Evolutionary conservation across 35 echinoderm and acorn worm genomes (phyloP), one percentile per base, ranked within the genome.

Genomic region (Holothuria glaberrima): DNA sequence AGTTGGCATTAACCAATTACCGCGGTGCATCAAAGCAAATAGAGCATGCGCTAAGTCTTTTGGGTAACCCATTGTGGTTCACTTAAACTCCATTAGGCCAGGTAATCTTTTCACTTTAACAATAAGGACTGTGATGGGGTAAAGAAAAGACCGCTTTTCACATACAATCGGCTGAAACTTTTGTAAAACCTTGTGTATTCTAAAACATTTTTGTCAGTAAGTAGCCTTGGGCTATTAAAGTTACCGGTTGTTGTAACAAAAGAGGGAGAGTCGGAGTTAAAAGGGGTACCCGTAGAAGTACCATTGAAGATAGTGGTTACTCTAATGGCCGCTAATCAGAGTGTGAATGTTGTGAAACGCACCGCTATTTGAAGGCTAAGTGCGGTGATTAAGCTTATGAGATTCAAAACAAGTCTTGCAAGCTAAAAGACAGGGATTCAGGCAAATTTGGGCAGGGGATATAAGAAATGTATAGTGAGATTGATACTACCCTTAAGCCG

Each of bases 1-100:
- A 75, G 71, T 75, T 75, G 71, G 34, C 71, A 75, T 75, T 35
- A 75, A 75, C 44, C 71, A 75, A 75, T 75, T 75, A 75, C 33
- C 71, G 71, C 71, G 71, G 71, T 75, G 71, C 71, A 75, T 75
- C 71, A 75, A 75, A 75, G 71, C 44, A 41, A 41, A 75, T 29
- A 75, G 30, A 48, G 71, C 66, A 30, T 69, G 66, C 66, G 31
- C 25, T 69, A 33, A 69, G n/a, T 38, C 32, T 41, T 38, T n/a
- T 38, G 44, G 71, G 9, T 21, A 35, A 10, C 12, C 71, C 12
- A 75, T 75, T 75, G 71, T 75, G 71, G 22, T 75, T 75, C 71
- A 41, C 19, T 75, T 75, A 75, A 75, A 38, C 71, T 75, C 71
- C 71, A 75, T 75, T 75, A 75, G 71, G 31, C 22, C 20, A 75